Percentiles rank a stretch among this genome's conserved stretches.
Evolutionary conservation across 1,140 invertebrate species (phyloP).

Genomic region (Chionoecetes opilio): DNA sequence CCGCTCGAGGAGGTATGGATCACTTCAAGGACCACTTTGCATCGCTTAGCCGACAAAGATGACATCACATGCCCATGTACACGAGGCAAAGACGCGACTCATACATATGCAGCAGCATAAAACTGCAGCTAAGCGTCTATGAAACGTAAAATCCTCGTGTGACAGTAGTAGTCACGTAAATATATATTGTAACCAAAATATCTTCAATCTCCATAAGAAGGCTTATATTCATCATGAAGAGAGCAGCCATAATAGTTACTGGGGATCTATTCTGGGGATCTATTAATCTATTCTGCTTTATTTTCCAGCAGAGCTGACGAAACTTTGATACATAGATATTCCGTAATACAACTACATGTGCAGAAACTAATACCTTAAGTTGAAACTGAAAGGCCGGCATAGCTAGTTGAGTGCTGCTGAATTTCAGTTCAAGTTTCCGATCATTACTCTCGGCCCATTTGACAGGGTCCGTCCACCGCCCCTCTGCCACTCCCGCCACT

Average conservation of each 20-base stretch:
- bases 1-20: not conserved
- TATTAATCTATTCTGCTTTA: too few species aligned
- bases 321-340: too few species aligned
- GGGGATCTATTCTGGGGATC: too few species aligned
- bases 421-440: not conserved
- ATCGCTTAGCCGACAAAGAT: not conserved
- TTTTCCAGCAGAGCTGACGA: too few species aligned
- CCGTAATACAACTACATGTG: too few species aligned
- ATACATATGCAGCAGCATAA: not conserved
- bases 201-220: not conserved
- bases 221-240: not conserved
- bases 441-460: conserved; percentile 17
- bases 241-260: too few species aligned
- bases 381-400: too few species aligned
- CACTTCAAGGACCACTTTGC: not conserved
- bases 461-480: not conserved
- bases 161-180: not conserved
- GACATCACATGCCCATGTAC: not conserved
- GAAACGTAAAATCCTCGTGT: not conserved
- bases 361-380: too few species aligned
- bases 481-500: not conserved
- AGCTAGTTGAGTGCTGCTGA: not conserved
- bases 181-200: not conserved
- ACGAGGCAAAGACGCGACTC: not conserved
- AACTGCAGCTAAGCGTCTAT: not conserved